phyloP scores from a whole-genome alignment of 2,113 vertebrate genomes.

The Podarcis raffonei region DNA sequence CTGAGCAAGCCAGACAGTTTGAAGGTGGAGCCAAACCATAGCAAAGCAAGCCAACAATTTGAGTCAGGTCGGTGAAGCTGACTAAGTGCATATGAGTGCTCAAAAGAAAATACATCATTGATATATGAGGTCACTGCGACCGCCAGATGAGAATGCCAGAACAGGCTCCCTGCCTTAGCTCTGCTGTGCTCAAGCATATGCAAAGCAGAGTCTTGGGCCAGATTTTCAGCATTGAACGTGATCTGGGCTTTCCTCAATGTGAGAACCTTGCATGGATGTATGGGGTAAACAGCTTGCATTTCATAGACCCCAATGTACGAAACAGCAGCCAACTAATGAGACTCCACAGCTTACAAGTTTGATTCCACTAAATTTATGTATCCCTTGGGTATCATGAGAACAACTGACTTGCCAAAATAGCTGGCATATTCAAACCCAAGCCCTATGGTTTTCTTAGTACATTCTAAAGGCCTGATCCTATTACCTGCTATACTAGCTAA shows the following conservation, averaged over 20 bases:
- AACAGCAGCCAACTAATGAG: background rate
- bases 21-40: constrained; percentile 45
- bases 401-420: background rate
- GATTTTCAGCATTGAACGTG: constrained; percentile 2
- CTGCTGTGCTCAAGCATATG: background rate
- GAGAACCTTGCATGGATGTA: constrained; percentile 18
- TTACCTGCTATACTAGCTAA: background rate
- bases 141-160: constrained; percentile 42
- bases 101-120: constrained; percentile 59
- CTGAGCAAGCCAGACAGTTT: constrained; percentile 25
- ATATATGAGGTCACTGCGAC: constrained; percentile 32
- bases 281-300: background rate
- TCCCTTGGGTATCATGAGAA: constrained; percentile 25
- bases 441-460: background rate
- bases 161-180: constrained; percentile 37
- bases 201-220: constrained; percentile 17
- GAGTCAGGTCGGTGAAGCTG: constrained; percentile 39
- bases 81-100: constrained; percentile 42
- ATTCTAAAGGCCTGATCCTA: background rate
- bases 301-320: background rate
- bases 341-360: background rate
- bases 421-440: background rate
- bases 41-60: constrained; percentile 42
- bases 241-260: background rate
- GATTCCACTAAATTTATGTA: background rate